Conservation (phyloP, 1,140 invertebrate genomes). For the Eumeta japonica region DNA sequence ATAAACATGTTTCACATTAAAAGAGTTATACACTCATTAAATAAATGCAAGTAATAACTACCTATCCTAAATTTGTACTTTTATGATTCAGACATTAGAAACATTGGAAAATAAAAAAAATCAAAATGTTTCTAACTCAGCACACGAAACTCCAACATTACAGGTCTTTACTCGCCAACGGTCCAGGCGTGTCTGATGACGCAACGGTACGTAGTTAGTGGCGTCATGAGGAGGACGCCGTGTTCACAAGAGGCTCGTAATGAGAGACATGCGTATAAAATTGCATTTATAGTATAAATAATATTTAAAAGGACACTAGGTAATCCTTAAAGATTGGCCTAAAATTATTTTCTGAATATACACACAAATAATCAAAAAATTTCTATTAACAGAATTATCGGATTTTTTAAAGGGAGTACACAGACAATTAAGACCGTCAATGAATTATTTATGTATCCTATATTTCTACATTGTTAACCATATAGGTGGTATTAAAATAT, state of each 20-base stretch:
- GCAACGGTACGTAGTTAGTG: constrained; percentile 41
- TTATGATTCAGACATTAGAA: constrained; percentile 53
- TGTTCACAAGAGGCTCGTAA: background rate
- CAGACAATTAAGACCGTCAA: too few species aligned
- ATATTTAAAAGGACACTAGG: too few species aligned
- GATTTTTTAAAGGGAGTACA: too few species aligned
- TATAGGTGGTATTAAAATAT: too few species aligned
- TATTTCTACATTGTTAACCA: too few species aligned
- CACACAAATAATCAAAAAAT: too few species aligned
- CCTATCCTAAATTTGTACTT: constrained; percentile 55
- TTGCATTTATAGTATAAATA: too few species aligned
- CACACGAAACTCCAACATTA: constrained; percentile 32
- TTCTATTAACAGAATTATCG: too few species aligned
- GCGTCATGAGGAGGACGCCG: constrained; percentile 26
- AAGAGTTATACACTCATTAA: constrained; percentile 1
- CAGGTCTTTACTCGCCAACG: constrained; percentile 50
- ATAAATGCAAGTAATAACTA: constrained; percentile 14
- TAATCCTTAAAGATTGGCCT: too few species aligned
- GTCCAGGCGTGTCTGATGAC: constrained; percentile 47
- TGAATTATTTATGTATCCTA: too few species aligned
- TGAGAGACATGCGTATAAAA: too few species aligned
- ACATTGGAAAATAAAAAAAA: constrained; percentile 51
- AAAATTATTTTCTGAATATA: too few species aligned
- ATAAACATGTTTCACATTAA: constrained; percentile 5
- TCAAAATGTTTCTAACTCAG: constrained; percentile 36